Conservation (phyloP, 1,140 invertebrate genomes). For the Diorhabda carinulata region DNA sequence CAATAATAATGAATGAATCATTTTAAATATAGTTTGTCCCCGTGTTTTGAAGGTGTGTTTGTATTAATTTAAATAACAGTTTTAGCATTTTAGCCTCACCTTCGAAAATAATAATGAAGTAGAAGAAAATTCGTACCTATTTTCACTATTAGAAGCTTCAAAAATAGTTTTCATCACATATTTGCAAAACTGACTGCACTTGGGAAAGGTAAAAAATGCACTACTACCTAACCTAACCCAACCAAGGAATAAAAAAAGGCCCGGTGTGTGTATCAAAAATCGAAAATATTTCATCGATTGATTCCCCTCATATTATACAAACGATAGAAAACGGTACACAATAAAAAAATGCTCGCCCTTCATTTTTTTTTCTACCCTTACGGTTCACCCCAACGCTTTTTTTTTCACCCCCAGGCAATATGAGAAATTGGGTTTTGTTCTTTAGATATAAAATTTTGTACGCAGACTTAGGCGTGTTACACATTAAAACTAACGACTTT, state of each 20-base stretch:
- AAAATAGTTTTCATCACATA: too few species aligned
- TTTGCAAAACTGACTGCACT: conserved; percentile 1
- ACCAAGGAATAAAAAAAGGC: conserved; percentile 13
- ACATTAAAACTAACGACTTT: conserved; percentile 27
- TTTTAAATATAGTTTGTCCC: too few species aligned
- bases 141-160: too few species aligned
- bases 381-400: conserved; percentile 19
- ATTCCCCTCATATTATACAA: conserved; percentile 15
- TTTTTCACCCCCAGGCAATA: conserved; percentile 23
- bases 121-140: too few species aligned
- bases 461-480: conserved; percentile 24
- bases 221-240: conserved; percentile 23
- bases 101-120: too few species aligned
- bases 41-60: too few species aligned
- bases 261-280: conserved; percentile 20
- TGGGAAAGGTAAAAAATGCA: conserved; percentile 23
- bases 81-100: too few species aligned
- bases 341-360: conserved; percentile 24
- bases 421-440: conserved; percentile 25
- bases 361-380: conserved; percentile 22
- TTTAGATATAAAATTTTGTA: conserved; percentile 22
- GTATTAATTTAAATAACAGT: too few species aligned
- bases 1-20: too few species aligned
- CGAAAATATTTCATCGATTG: conserved; percentile 24
- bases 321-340: conserved; percentile 23